Conservation (phyloP, 2,888 invertebrate species). For the Scotopteryx bipunctaria region DNA sequence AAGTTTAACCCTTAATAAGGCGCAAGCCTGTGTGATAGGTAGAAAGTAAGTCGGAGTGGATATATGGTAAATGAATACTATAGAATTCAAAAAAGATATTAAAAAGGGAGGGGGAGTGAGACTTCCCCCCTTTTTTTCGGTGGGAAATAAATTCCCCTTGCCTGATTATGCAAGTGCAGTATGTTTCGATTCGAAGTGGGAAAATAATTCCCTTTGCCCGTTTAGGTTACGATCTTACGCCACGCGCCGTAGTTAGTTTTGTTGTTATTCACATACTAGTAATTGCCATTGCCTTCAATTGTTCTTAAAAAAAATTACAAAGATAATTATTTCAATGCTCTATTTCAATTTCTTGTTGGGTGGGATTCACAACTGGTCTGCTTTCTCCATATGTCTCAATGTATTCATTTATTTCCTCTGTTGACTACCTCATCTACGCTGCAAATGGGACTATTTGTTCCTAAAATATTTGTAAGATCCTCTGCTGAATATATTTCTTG, state of each 20-base stretch:
- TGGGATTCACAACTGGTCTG: constrained; percentile 16
- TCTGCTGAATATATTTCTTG: constrained; percentile 26
- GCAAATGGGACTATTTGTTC: constrained; percentile 7
- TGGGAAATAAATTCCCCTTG: constrained; percentile 24
- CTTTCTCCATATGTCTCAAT: constrained; percentile 21
- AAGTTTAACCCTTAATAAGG: too few relatives aligned
- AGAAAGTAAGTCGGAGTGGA: constrained; percentile 1
- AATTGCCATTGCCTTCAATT: too few relatives aligned
- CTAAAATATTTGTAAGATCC: constrained; percentile 15
- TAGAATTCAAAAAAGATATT: neutral
- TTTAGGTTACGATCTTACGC: neutral
- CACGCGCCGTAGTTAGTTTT: neutral
- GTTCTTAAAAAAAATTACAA: too few relatives aligned
- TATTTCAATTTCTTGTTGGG: constrained; percentile 31
- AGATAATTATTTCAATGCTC: too few relatives aligned
- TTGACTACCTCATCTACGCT: neutral
- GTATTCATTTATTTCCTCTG: constrained; percentile 1
- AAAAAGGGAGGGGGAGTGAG: neutral
- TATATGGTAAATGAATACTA: neutral
- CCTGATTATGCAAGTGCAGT: constrained; percentile 20
- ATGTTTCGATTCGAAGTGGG: constrained; percentile 20
- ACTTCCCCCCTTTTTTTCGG: constrained; percentile 3
- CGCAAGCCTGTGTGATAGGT: neutral
- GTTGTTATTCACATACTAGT: too few relatives aligned
- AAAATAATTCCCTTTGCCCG: constrained; percentile 24